Evolutionary conservation across 2,797 vertebrate species (phyloP).

Genomic region (Anableps anableps): DNA sequence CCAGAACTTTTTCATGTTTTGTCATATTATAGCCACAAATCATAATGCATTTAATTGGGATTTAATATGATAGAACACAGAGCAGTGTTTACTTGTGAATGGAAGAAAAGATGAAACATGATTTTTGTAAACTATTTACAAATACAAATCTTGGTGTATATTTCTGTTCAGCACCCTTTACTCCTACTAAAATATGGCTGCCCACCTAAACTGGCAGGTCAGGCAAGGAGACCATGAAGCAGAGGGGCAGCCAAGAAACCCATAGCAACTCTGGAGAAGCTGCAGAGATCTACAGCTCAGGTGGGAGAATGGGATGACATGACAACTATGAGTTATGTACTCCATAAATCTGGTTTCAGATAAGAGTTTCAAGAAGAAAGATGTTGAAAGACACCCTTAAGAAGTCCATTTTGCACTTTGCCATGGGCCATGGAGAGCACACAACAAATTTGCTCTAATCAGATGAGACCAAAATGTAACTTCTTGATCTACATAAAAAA

Average conservation of each 20-base stretch:
- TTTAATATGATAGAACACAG: not conserved
- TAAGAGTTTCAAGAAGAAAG: not conserved
- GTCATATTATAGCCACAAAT: not conserved
- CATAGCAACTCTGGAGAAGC: not conserved
- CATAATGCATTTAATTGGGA: not conserved
- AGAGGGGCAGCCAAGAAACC: not conserved
- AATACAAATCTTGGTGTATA: not conserved
- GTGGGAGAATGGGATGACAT: not conserved
- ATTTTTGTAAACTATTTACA: not conserved
- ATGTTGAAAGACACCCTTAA: not conserved
- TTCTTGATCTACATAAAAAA: not conserved
- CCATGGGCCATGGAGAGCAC: not conserved
- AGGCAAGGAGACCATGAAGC: not conserved
- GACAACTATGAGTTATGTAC: not conserved
- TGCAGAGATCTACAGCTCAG: not conserved
- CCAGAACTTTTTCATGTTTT: not conserved
- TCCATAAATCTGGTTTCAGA: too few relatives aligned
- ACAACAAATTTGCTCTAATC: not conserved
- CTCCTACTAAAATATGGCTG: too few relatives aligned
- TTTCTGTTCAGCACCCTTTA: too few relatives aligned
- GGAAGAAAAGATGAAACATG: not conserved
- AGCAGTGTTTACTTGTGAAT: not conserved
- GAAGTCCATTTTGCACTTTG: not conserved
- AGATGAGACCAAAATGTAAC: not conserved
- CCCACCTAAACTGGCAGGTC: not conserved